phyloP scores from a whole-genome alignment of 1,140 invertebrate genomes.

The Nasonia vitripennis region DNA sequence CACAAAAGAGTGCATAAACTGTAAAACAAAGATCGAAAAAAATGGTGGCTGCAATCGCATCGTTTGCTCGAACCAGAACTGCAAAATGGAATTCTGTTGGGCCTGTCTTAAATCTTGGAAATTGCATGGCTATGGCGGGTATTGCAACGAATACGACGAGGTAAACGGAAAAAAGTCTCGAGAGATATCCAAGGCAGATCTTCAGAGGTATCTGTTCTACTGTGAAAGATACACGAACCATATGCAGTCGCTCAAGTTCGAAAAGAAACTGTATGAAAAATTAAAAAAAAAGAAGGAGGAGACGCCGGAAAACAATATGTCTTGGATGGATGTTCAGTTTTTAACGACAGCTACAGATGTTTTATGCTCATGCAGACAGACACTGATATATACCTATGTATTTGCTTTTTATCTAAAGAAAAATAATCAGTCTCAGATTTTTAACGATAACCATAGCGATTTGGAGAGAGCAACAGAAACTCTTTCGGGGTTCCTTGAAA shows the following conservation, averaged over 20 bases:
- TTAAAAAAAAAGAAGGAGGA: constrained; percentile 99
- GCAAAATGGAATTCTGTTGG: constrained; percentile 99
- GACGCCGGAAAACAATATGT: constrained; percentile 99
- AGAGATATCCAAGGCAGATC: constrained; percentile 92
- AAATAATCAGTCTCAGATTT: constrained; percentile 99
- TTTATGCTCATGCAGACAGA: constrained; percentile 97
- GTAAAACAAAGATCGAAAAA: constrained; percentile 98
- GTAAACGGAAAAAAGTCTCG: constrained; percentile 97
- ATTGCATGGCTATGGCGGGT: constrained; percentile 98
- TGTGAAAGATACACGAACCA: constrained; percentile 99
- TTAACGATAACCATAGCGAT: constrained; percentile 99
- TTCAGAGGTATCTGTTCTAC: constrained; percentile 97
- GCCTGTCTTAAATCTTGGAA: constrained; percentile 99
- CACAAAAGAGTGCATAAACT: constrained; percentile 99
- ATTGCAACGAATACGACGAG: constrained; percentile 98
- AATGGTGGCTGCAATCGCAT: constrained; percentile 99
- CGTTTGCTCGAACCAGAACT: constrained; percentile 99
- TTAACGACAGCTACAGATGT: constrained; percentile 98
- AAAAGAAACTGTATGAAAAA: constrained; percentile 95
- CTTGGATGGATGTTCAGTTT: constrained; percentile 99
- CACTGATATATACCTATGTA: constrained; percentile 99
- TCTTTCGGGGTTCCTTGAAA: constrained; percentile 97
- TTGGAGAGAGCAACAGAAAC: constrained; percentile 97
- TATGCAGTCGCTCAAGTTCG: constrained; percentile 98
- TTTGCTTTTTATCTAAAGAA: constrained; percentile 99